Base-by-base conservation (phyloP, 2,888 invertebrate species). In the Aleiodes leptofemur region DNA sequence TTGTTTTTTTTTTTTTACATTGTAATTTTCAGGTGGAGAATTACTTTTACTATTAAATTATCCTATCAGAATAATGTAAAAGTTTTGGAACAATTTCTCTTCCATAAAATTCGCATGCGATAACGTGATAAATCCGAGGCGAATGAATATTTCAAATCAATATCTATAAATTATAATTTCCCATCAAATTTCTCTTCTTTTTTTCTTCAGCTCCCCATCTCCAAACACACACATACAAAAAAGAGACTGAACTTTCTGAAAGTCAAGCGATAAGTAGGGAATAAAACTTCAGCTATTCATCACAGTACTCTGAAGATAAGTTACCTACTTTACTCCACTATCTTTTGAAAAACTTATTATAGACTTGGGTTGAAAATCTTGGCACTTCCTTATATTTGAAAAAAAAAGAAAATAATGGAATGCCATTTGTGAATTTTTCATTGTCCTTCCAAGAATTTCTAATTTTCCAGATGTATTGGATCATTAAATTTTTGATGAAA, bases 261-360 rank as follows among this genome's bases (percentile, higher is more conserved):
- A 72, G 55, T 69, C 73, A 51, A 51, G 72, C 74, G 77, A 76
- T 78, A 76, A 76, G 72, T 57, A 71, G 64, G 56, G 77, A 64
- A 77, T 76, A 77, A 76, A 79, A 79, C 73, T 79, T 79, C 43
- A 55, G 74, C 77, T 74, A 79, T 79, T 79, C 72, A 79, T 79
- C 79, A 79, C 71, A 38, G n/a, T 55, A 51, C 56, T 69, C 57
- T 66, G 11, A 59, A 77, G 79, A 79, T 79, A 79, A 77, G 76
- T 77, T 76, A 55, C 72, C 76, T 64, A 72, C 75, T 77, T 73
- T 43, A 43, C 9, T 73, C 76, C 71, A 74, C 64, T 74, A 78
- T 76, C 76, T 78, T 78, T 69, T 43, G 38, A 75, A 69, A 43
- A 77, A 78, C 50, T 78, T 77, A 74, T 77, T 77, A 76, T 76